Evolutionary conservation across 2,888 invertebrate genomes (phyloP), one percentile per base, ranked within the genome.

Genomic region (Phragmatobia fuliginosa): DNA sequence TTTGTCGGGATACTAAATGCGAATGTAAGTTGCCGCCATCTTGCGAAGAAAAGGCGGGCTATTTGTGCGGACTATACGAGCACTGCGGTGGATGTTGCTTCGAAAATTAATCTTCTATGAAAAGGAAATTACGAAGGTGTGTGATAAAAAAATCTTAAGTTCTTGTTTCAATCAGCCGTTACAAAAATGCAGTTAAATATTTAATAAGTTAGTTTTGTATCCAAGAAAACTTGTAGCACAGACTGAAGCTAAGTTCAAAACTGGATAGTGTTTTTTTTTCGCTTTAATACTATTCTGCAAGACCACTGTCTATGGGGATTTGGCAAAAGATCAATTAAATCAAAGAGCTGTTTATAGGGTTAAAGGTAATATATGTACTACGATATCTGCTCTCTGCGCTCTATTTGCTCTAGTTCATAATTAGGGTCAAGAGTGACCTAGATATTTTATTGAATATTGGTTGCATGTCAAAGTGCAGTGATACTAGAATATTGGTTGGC

Each of bases 1-100:
- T 94, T 96, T 99, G 88, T 98, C 98, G 89, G 99, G 98, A 87
- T 98, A 98, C 95, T 98, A 97, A 90, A 71, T 36, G 72, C 70
- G 60, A 32, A 78, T 71, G 62, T 59, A 31, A 76, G 70, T 66
- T 52, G 77, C 75, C 82, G 87, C 88, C 86, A 88, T 89, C 72
- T 89, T 87, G 81, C 64, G 74, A 72, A 75, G 75, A 83, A 81
- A 75, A 77, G 84, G 83, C 81, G 84, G 82, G 79, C 83, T 83
- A 73, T 76, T 75, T 75, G 73, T 72, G 74, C 68, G 73, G 52
- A 64, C 49, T 62, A 59, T 67, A 72, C 80, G 21, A 21, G 81
- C 71, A 73, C 70, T 68, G 45, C 74, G 41, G 74, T 70, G 73
- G 59, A 71, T 81, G 70, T 82, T 76, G 80, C 82, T 83, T 81